Conservation (phyloP, 2,113 vertebrate species). For the Rhabdornis inornatus region DNA sequence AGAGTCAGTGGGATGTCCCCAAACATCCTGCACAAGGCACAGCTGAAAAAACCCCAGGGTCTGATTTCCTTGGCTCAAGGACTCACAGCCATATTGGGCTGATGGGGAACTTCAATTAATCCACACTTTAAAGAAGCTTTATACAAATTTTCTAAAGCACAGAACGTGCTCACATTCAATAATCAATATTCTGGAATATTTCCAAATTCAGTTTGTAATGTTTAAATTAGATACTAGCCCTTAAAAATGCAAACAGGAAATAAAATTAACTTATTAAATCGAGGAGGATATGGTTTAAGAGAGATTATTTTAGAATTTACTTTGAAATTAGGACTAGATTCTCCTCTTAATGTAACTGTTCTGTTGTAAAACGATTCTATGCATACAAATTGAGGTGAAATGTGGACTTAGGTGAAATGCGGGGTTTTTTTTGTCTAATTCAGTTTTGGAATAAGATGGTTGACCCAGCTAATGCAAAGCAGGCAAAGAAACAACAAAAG, state of each 20-base stretch:
- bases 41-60: background rate
- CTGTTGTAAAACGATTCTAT: background rate
- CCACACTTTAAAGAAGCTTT: background rate
- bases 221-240: background rate
- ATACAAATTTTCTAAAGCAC: background rate
- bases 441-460: background rate
- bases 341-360: background rate
- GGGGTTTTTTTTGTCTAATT: background rate
- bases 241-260: background rate
- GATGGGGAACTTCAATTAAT: background rate
- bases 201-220: background rate
- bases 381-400: background rate
- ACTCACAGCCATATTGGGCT: background rate
- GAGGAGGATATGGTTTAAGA: background rate
- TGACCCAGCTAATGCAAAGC: background rate
- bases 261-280: background rate
- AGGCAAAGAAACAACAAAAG: background rate
- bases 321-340: slow-evolving; percentile 4
- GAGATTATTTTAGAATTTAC: background rate
- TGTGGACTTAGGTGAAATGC: background rate
- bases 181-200: background rate
- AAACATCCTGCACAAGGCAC: background rate
- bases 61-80: background rate
- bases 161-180: background rate
- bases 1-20: background rate